Evolutionary conservation across 2,113 vertebrate species (phyloP).

Genomic region (Scatophagus argus): DNA sequence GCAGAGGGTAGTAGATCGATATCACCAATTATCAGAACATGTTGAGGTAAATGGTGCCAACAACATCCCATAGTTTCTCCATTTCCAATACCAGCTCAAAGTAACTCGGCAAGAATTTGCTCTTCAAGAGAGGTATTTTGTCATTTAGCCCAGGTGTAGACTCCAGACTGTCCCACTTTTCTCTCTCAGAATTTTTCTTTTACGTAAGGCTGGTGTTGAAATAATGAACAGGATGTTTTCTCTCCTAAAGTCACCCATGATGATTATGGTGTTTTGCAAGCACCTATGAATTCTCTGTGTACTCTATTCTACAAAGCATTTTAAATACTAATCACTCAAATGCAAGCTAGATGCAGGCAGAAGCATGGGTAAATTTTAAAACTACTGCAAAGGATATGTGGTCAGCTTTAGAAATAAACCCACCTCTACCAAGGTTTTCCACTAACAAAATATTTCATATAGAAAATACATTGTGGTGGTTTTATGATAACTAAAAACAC

Average conservation of each 20-base stretch:
- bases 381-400: neutral
- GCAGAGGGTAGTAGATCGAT: conserved; percentile 22
- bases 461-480: neutral
- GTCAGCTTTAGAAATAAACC: neutral
- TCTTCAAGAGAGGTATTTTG: conserved; percentile 19
- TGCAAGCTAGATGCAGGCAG: neutral
- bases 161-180: neutral
- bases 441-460: neutral
- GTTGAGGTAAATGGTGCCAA: conserved; percentile 19
- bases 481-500: neutral
- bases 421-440: neutral
- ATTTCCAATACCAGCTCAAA: conserved; percentile 13
- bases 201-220: neutral
- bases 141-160: neutral
- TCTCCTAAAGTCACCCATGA: neutral
- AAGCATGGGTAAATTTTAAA: neutral
- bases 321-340: neutral
- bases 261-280: neutral
- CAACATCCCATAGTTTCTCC: conserved; percentile 13
- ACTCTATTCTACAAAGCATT: neutral
- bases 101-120: conserved; percentile 6
- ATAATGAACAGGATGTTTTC: neutral
- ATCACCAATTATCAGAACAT: conserved; percentile 47
- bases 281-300: no score
- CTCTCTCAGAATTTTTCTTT: neutral